Evolutionary conservation across 1,140 invertebrate genomes (phyloP).

Genomic region (Galendromus occidentalis): DNA sequence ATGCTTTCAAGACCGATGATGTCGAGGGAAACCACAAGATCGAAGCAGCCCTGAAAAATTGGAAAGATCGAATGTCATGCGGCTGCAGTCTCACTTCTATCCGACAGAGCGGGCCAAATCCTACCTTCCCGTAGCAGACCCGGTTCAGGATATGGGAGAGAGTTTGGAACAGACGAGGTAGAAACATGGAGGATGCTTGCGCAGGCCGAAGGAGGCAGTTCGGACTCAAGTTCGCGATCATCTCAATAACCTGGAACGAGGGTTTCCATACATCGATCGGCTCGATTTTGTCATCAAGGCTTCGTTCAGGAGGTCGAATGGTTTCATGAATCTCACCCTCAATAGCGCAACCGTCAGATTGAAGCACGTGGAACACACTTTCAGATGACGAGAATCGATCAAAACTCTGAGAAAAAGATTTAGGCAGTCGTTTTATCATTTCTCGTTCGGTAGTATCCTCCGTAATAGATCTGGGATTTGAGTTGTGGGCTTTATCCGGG

Average conservation of each 20-base stretch:
- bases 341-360: constrained; percentile 46
- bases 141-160: constrained; percentile 4
- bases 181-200: background rate
- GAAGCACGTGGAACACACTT: constrained; percentile 62
- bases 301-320: too few relatives aligned
- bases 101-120: background rate
- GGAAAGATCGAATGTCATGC: background rate
- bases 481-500: too few relatives aligned
- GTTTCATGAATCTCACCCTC: too few relatives aligned
- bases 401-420: constrained; percentile 26
- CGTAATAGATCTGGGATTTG: too few relatives aligned
- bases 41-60: constrained; percentile 37
- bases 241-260: background rate
- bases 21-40: constrained; percentile 42
- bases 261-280: too few relatives aligned
- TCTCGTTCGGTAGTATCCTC: too few relatives aligned
- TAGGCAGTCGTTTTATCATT: too few relatives aligned
- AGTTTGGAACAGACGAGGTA: background rate
- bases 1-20: constrained; percentile 47
- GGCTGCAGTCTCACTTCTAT: background rate
- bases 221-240: background rate
- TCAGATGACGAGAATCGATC: constrained; percentile 53
- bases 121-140: background rate
- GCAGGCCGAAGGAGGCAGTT: background rate
- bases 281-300: too few relatives aligned